Base-by-base conservation (phyloP, 53 echinoderm and acorn worm genomes). In the Paracentrotus lividus region DNA sequence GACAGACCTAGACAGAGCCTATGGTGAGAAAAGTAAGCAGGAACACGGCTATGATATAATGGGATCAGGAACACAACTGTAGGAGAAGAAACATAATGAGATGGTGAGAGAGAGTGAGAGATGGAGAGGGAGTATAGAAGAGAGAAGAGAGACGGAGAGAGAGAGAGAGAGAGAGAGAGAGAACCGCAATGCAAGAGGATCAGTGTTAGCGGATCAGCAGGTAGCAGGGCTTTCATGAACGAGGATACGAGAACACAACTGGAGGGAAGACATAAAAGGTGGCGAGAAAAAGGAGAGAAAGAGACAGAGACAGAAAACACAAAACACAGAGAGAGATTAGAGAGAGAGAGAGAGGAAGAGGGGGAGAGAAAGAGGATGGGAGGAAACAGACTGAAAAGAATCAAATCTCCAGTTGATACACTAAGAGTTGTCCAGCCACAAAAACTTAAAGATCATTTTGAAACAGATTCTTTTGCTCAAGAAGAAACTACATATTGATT, bases 231-330 rank as follows among this genome's bases (percentile, higher is more conserved):
- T 20, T 89, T 51, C 57, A 95, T 88, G 93, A 88, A 95, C 0
- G n/a, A 93, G 95, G 27, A 95, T 77, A 40, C 93, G 78, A n/a
- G 75, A 95, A 93, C 42, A 93, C 78, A 34, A 95, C 95, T 93
- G 93, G 7, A 81, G 42, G 40, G 85, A 15, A 42, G 38, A 45
- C 2, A 20, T 18, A 60, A 60, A 9, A 51, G 9, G 9, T 7
- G 9, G 51, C 9, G 9, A 51, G 53, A 53, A 15, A 53, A 13
- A 53, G 53, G 5, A 53, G 53, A 53, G 53, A 53, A 15, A 53
- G 53, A 53, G 5, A 51, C 5, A 51, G 51, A 51, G 51, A 9
- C 5, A 51, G 5, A 51, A 9, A 51, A 9, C 5, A 9, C 5
- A 5, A 7, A 9, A 51, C 5, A 51, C 9, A 51, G 5, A 51